phyloP scores from a whole-genome alignment of 2,113 vertebrate species.

The Haemorhous mexicanus region DNA sequence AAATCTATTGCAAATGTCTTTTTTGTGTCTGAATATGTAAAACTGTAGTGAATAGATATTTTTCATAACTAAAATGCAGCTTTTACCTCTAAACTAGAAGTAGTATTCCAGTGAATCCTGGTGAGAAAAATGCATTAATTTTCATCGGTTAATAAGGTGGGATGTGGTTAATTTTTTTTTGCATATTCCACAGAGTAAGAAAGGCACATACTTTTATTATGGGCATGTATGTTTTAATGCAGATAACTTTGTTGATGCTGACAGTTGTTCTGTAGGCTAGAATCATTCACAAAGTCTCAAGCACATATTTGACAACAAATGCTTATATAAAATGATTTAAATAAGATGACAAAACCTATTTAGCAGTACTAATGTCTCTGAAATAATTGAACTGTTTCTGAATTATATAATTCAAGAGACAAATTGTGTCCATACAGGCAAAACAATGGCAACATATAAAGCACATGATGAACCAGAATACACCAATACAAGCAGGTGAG shows the following conservation, averaged over 20 bases:
- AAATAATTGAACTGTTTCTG: background rate
- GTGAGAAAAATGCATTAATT: accelerated
- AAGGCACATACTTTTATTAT: background rate
- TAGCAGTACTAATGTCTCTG: background rate
- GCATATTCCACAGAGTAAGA: background rate
- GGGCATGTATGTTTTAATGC: background rate
- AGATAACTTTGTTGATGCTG: background rate
- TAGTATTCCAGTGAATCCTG: background rate
- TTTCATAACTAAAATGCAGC: background rate
- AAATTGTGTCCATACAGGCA: background rate
- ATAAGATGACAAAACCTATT: background rate
- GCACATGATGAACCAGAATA: background rate
- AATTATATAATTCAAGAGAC: background rate
- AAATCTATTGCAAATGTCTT: background rate
- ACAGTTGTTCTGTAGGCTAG: background rate
- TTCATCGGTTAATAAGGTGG: background rate
- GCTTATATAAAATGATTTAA: background rate
- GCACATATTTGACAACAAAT: background rate
- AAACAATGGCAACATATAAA: background rate
- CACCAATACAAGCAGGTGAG: background rate
- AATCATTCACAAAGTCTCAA: background rate
- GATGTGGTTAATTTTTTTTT: background rate
- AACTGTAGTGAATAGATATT: background rate
- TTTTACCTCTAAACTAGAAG: background rate
- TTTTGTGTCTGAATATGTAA: background rate